phyloP scores from a whole-genome alignment of 2,888 invertebrate species.

The Cremastinae sp. region DNA sequence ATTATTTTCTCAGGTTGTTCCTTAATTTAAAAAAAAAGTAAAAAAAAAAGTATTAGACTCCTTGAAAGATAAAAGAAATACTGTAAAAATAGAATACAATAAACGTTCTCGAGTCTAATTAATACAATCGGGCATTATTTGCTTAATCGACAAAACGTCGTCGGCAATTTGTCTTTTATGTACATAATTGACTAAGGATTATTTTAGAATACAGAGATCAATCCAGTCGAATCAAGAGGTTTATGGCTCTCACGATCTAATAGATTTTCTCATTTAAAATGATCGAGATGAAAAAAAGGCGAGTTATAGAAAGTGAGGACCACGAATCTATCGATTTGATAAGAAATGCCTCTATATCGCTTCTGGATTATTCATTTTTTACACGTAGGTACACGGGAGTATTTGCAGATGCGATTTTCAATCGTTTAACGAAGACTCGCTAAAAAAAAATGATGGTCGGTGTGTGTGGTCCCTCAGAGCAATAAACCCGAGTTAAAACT shows the following conservation, averaged over 20 bases:
- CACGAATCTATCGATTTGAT: too few relatives aligned
- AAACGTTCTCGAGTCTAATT: slow-evolving; percentile 6
- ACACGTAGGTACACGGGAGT: too few relatives aligned
- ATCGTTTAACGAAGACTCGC: too few relatives aligned
- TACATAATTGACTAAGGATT: slow-evolving; percentile 55
- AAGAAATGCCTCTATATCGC: too few relatives aligned
- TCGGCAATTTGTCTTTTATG: slow-evolving; percentile 46
- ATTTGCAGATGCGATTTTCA: too few relatives aligned
- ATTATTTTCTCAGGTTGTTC: too few relatives aligned
- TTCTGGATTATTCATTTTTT: too few relatives aligned
- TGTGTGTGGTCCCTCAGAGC: slow-evolving; percentile 37
- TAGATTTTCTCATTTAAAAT: too few relatives aligned
- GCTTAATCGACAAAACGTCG: slow-evolving; percentile 29
- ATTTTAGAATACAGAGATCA: slow-evolving; percentile 14
- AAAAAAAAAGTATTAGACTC: not conserved
- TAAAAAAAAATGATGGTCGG: slow-evolving; percentile 12
- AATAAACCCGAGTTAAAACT: slow-evolving; percentile 36
- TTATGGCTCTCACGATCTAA: not conserved
- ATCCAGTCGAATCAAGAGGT: slow-evolving; percentile 5
- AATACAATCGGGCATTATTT: slow-evolving; percentile 41
- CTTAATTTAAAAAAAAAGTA: slow-evolving; percentile 7
- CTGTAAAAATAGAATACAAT: slow-evolving; percentile 29
- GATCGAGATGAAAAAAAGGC: too few relatives aligned
- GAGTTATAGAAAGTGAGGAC: too few relatives aligned
- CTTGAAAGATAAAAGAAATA: slow-evolving; percentile 30